Evolutionary conservation across 2,113 vertebrate species (phyloP).

Genomic region (Amphilophus citrinellus): DNA sequence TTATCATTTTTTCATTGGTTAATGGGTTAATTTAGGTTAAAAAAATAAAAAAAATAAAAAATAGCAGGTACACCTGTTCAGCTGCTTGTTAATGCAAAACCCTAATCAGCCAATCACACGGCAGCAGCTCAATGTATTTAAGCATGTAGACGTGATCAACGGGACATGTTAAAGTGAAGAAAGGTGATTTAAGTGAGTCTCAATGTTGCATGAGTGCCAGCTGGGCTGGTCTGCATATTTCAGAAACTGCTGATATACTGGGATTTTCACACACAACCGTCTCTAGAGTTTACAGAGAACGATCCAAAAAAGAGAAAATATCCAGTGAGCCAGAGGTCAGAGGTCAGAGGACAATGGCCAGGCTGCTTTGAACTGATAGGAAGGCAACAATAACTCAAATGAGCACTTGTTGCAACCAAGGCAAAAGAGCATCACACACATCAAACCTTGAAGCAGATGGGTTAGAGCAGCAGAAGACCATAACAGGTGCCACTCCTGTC

Average conservation of each 20-base stretch:
- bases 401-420: not conserved
- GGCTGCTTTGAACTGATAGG: not conserved
- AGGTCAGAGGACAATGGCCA: constrained; percentile 1
- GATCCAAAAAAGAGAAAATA: not conserved
- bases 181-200: not conserved
- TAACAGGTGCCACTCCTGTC: not conserved
- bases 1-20: no score
- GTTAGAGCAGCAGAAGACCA: not conserved
- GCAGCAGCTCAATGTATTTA: no score
- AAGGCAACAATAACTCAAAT: not conserved
- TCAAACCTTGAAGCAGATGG: not conserved
- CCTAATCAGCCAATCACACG: no score
- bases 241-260: not conserved
- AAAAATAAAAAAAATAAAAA: no score
- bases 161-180: not conserved
- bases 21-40: no score
- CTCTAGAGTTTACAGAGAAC: not conserved
- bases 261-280: not conserved
- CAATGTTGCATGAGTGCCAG: not conserved
- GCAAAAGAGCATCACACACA: not conserved
- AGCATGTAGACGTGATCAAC: no score
- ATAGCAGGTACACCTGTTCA: no score
- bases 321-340: not conserved
- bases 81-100: not conserved
- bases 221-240: not conserved